Conservation (phyloP, 1,140 invertebrate genomes). For the Varroa destructor region DNA sequence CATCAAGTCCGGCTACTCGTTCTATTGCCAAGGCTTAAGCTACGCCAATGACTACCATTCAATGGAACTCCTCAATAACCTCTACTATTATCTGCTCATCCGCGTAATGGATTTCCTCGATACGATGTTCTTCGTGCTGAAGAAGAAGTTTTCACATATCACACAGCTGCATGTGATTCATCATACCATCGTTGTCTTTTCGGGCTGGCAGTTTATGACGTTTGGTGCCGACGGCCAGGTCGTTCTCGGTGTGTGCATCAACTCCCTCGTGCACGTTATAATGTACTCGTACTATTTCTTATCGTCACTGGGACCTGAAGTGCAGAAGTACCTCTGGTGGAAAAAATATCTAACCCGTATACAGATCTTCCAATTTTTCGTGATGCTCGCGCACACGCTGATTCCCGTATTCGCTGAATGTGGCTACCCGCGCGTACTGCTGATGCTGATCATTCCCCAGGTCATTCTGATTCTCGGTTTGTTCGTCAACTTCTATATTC, state of each 20-base stretch:
- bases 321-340: conserved; percentile 78
- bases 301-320: conserved; percentile 63
- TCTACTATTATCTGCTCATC: conserved; percentile 26
- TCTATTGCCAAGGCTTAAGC: conserved; percentile 42
- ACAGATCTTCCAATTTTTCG: conserved; percentile 53
- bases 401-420: conserved; percentile 3
- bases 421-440: conserved; percentile 6
- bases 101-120: conserved; percentile 36
- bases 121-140: conserved; percentile 61
- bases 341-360: conserved; percentile 75
- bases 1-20: conserved; percentile 35
- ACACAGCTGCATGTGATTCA: conserved; percentile 76
- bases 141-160: conserved; percentile 68
- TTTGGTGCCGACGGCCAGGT: conserved; percentile 43
- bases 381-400: conserved; percentile 15
- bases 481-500: conserved; percentile 78
- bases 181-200: conserved; percentile 75
- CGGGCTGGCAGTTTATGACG: conserved; percentile 89
- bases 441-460: conserved; percentile 24
- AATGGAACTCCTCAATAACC: conserved; percentile 2
- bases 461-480: conserved; percentile 43
- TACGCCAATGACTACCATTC: conserved; percentile 38
- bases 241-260: conserved; percentile 32
- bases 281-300: conserved; percentile 79
- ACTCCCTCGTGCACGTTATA: conserved; percentile 47